phyloP scores from a whole-genome alignment of 2,888 invertebrate genomes.

The Diarsia dahlii region DNA sequence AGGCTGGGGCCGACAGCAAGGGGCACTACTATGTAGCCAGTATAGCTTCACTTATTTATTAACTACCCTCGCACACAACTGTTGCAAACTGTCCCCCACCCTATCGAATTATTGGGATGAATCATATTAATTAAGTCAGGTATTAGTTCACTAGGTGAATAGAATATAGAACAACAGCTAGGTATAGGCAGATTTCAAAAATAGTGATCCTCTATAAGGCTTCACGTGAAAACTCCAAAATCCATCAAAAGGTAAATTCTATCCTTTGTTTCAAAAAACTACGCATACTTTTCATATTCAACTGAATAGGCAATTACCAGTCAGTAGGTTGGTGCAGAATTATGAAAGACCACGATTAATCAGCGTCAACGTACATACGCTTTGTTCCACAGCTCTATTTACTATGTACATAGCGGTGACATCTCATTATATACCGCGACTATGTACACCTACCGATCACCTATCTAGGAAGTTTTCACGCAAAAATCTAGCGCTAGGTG shows the following conservation, averaged over 20 bases:
- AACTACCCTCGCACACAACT: constrained; percentile 10
- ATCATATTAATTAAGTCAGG: background rate
- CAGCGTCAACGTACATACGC: constrained; percentile 84
- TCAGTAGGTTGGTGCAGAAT: constrained; percentile 70
- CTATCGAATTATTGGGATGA: constrained; percentile 4
- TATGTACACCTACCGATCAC: constrained; percentile 79
- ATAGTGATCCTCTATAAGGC: background rate
- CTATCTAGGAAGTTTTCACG: constrained; percentile 89
- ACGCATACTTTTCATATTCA: constrained; percentile 55
- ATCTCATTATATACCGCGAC: constrained; percentile 87
- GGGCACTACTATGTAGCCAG: background rate
- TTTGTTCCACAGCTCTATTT: constrained; percentile 87
- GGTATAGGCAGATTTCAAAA: background rate
- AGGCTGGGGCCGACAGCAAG: constrained; percentile 1
- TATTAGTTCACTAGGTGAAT: constrained; percentile 20
- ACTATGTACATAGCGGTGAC: constrained; percentile 84
- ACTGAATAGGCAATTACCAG: constrained; percentile 66
- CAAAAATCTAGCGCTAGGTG: constrained; percentile 90
- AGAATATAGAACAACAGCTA: background rate
- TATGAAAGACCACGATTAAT: constrained; percentile 87
- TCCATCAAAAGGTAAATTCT: constrained; percentile 3
- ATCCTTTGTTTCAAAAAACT: constrained; percentile 50
- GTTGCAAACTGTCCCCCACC: constrained; percentile 6
- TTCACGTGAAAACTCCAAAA: background rate
- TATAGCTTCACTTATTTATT: constrained; percentile 17